Percentiles rank a stretch among this genome's conserved stretches.
phyloP scores from a whole-genome alignment of 2,888 invertebrate species.

The Dione juno region DNA sequence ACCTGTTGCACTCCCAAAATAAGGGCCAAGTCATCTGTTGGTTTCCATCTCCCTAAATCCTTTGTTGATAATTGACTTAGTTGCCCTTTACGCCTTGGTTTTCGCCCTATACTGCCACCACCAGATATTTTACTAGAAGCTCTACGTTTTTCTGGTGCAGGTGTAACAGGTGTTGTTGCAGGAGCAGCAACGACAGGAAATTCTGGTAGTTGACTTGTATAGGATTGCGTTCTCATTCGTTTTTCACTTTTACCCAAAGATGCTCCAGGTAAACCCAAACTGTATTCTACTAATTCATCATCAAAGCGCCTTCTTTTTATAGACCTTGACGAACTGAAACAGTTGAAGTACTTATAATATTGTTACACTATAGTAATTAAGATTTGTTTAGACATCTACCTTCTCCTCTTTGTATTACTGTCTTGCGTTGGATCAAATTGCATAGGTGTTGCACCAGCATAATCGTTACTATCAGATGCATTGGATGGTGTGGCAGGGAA shows the following conservation, averaged over 20 bases:
- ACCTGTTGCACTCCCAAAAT: conserved; percentile 97
- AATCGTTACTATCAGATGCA: conserved; percentile 75
- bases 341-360: background rate
- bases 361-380: background rate
- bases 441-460: conserved; percentile 62
- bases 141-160: conserved; percentile 62
- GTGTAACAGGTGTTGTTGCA: conserved; percentile 55
- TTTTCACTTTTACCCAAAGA: conserved; percentile 77
- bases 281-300: conserved; percentile 97
- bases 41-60: conserved; percentile 97
- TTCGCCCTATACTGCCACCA: conserved; percentile 70
- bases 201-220: conserved; percentile 81
- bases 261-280: conserved; percentile 86
- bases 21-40: conserved; percentile 96
- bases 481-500: conserved; percentile 73
- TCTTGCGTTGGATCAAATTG: conserved; percentile 69
- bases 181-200: conserved; percentile 58
- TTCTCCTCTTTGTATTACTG: conserved; percentile 74
- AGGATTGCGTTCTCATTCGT: conserved; percentile 77
- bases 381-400: conserved; percentile 54
- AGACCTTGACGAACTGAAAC: conserved; percentile 94
- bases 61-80: conserved; percentile 89
- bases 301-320: conserved; percentile 98
- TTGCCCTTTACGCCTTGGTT: conserved; percentile 85
- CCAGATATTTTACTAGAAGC: conserved; percentile 72